These are phyloP conservation scores for Eristalis intricaria DNA, from an alignment of 2,888 invertebrate genomes.

Conservation along the genomic window DNA sequence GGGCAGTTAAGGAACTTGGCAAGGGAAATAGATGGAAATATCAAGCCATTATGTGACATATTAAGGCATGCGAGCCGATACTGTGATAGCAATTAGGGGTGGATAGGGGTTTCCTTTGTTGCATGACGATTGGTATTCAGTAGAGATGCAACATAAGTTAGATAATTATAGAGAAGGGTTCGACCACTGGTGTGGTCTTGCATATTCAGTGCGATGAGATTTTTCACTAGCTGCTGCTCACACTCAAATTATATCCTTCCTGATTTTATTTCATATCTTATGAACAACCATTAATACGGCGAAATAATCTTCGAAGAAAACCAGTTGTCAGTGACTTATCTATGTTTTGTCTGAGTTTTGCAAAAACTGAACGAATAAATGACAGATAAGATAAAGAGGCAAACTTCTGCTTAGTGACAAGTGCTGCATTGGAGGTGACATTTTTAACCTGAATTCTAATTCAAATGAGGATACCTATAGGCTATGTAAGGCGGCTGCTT, in stretches of 20 bases:
- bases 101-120: neutral
- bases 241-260: neutral
- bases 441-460: neutral
- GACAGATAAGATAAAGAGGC: neutral
- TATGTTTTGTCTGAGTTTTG: neutral
- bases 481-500: neutral
- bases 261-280: neutral
- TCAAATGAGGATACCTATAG: neutral
- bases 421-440: neutral
- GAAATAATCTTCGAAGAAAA: neutral
- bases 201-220: neutral
- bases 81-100: constrained; percentile 36
- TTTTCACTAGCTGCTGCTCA: neutral
- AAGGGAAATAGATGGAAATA: constrained; percentile 35
- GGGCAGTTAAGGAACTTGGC: constrained; percentile 19
- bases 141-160: neutral
- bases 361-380: neutral
- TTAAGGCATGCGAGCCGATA: constrained; percentile 37
- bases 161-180: neutral
- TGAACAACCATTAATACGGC: neutral
- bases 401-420: neutral
- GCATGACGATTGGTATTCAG: neutral
- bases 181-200: neutral
- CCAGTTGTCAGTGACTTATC: neutral
- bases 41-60: constrained; percentile 34